Base-by-base conservation (phyloP, 2,888 invertebrate species). In the Trachelus tabidus region DNA sequence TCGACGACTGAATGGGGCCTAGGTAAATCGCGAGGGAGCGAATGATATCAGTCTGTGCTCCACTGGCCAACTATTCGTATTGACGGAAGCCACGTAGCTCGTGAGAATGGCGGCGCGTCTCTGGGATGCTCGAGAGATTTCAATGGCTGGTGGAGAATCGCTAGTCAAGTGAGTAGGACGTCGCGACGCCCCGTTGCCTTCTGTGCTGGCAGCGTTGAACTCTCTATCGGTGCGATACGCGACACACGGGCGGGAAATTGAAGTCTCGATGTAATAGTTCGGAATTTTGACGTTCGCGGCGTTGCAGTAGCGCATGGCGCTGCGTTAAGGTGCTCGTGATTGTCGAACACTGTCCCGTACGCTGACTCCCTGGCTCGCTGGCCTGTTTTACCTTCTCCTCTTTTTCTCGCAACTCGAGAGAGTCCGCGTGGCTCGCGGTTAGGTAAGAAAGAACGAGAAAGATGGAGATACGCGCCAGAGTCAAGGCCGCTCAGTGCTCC, bases 401-500 rank as follows among this genome's bases (percentile, higher is more conserved):
- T 80, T 37, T 76, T 4, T 71, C 71, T 31, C 71, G 71, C 68
- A 71, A 74, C 75, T 77, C 68, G 74, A 68, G 80, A 75, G 83
- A 80, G 79, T 81, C 76, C 79, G 75, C 79, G 75, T 69, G 80
- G 78, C 75, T 75, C 68, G 75, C 30, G 76, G 78, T 78, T 76
- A 78, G 83, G 76, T 79, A 80, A 79, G 81, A 75, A 73, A 68
- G 78, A 37, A 74, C 34, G 23, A 74, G 71, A 78, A 78, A 76
- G 78, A 78, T 78, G 75, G 78, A 76, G 78, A 81, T 82, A 81
- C 81, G 82, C 84, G 84, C 93, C 91, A 90, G 94, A 94, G 94
- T 95, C 95, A 95, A 95, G 95, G 95, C 93, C 94, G 94, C 94
- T 94, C 94, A 94, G 93, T 94, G 94, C 94, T 94, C 94, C 93